Conservation (phyloP, 2,113 vertebrate genomes). For the Phoxinus phoxinus region DNA sequence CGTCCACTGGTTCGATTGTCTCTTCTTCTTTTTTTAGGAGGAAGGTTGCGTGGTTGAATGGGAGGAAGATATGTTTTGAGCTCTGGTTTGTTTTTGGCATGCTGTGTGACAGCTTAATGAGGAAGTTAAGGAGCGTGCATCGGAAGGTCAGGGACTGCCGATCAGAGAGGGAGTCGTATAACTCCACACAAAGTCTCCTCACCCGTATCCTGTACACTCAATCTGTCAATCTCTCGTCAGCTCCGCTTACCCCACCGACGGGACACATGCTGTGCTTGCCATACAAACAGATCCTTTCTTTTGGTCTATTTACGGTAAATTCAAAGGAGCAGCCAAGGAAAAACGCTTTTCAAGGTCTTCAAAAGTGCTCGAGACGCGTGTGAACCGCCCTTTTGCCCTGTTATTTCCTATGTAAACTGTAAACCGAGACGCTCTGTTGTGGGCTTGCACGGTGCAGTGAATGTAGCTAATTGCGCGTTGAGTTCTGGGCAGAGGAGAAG, state of each 20-base stretch:
- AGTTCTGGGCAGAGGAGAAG: slow-evolving; percentile 30
- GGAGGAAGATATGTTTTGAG: slow-evolving; percentile 28
- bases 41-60: slow-evolving; percentile 40
- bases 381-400: neutral
- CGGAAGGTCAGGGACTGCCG: slow-evolving; percentile 34
- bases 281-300: slow-evolving; percentile 31
- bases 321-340: neutral
- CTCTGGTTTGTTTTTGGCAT: slow-evolving; percentile 48
- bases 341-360: neutral
- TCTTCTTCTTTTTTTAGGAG: neutral
- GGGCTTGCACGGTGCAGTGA: slow-evolving; percentile 18
- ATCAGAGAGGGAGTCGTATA: slow-evolving; percentile 49
- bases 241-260: slow-evolving; percentile 27
- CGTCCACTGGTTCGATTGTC: slow-evolving; percentile 12
- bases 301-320: slow-evolving; percentile 29
- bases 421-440: slow-evolving; percentile 26
- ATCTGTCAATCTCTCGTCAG: slow-evolving; percentile 43
- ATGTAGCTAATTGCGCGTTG: slow-evolving; percentile 27
- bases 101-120: slow-evolving; percentile 46
- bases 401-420: slow-evolving; percentile 35
- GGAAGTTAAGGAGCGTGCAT: slow-evolving; percentile 50
- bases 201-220: slow-evolving; percentile 45
- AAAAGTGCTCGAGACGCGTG: neutral
- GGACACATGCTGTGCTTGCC: slow-evolving; percentile 17
- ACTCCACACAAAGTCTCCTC: slow-evolving; percentile 43